Base-by-base conservation (phyloP, 2,797 vertebrate genomes). In the Smutsia temminckii region DNA sequence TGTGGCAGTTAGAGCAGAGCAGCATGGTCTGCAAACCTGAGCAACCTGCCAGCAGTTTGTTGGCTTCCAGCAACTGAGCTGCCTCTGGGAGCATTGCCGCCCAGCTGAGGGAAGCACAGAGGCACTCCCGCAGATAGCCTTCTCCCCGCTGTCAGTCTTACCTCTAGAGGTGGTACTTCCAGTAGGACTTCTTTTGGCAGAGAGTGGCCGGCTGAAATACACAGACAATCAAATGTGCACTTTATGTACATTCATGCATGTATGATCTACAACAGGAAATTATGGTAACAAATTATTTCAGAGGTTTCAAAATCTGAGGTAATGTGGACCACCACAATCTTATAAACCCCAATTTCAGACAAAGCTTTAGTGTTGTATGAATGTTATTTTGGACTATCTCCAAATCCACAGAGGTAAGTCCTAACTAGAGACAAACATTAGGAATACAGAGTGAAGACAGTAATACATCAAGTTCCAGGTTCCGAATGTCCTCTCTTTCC, bases 151-250 rank as follows among this genome's bases (percentile, higher is more conserved):
- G 5, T 5, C 32, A 4, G 68, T 95, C 99, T 99, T 98, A 99
- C 99, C 99, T 99, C 99, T 99, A 27, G 99, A 99, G 72, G 99
- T 98, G 95, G 99, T 99, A 75, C 99, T 99, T 97, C 99, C 99
- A 49, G 99, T 99, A 72, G 99, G 99, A 81, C 99, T 99, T 98
- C 99, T 99, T 98, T 99, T 99, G 97, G 99, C 99, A 97, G 99
- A 99, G 49, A 99, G 95, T 0, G 99, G 99, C 71, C 99, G 99
- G 98, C 99, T 99, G 97, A 49, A 98, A 98, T 3, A 96, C 63
- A 84, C 0, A 85, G 18, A 46, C 49, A 74, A 87, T 29, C 63
- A 74, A 90, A 17, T 29, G 12, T 68, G 53, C 6, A n/a, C 2
- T 61, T 71, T 46, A 69, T 2, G 42, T 59, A n/a, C 5, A 29